phyloP scores from a whole-genome alignment of 2,797 vertebrate species.

The Cuniculus paca region DNA sequence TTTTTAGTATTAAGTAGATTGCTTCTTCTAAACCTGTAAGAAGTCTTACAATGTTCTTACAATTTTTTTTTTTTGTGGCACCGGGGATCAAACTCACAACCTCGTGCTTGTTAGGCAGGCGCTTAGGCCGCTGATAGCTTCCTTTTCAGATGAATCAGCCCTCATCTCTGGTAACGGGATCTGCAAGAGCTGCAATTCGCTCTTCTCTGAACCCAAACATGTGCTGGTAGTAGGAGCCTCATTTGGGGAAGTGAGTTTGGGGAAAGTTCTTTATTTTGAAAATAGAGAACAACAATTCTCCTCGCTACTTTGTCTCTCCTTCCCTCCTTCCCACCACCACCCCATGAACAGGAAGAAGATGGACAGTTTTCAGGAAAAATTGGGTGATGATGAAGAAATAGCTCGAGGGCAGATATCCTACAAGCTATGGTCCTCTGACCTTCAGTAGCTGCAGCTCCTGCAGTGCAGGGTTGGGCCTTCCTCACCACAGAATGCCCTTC shows the following conservation, averaged over 20 bases:
- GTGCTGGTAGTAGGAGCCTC: not conserved
- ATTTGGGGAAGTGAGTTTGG: constrained; percentile 55
- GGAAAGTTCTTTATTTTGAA: constrained; percentile 72
- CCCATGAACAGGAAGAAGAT: not conserved
- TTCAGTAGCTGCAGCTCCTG: not conserved
- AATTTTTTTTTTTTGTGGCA: too few relatives aligned
- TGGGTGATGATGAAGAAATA: not conserved
- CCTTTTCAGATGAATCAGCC: not conserved
- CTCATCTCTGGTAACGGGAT: not conserved
- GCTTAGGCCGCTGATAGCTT: too few relatives aligned
- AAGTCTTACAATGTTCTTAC: too few relatives aligned
- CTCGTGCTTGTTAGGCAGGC: too few relatives aligned
- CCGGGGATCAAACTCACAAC: too few relatives aligned
- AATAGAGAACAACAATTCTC: constrained; percentile 49
- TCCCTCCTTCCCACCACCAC: not conserved
- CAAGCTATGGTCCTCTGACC: not conserved
- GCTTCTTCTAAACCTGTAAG: too few relatives aligned
- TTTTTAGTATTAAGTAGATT: too few relatives aligned
- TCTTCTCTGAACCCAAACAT: not conserved
- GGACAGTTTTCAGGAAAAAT: not conserved
- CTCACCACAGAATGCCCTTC: not conserved
- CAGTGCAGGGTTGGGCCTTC: not conserved
- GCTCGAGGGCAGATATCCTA: not conserved
- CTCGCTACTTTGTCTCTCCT: not conserved
- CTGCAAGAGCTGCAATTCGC: not conserved